Evolutionary conservation across 2,113 vertebrate species (phyloP).

Genomic region (Condylura cristata): DNA sequence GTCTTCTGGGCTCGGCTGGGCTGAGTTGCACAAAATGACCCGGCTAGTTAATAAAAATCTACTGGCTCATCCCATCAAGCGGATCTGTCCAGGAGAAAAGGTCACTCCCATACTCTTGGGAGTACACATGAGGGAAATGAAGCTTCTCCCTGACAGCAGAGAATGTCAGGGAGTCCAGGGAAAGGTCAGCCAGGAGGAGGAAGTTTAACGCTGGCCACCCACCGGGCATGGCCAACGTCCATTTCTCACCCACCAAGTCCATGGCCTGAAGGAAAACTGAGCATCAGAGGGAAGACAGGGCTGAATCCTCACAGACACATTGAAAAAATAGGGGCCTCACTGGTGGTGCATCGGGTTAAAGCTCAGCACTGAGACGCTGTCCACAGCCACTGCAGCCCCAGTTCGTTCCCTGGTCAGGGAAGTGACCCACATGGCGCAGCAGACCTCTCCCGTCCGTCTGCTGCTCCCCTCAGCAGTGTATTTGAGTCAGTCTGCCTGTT

Average conservation of each 20-base stretch:
- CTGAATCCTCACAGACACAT: not conserved
- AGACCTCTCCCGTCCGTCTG: too few species aligned
- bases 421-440: too few species aligned
- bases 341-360: too few species aligned
- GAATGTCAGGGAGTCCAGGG: not conserved
- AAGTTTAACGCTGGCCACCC: not conserved
- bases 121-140: rapidly evolving
- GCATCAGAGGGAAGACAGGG: not conserved
- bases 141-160: not conserved
- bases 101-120: not conserved
- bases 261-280: not conserved
- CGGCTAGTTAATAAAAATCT: slow-evolving; percentile 40
- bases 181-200: not conserved
- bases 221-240: not conserved
- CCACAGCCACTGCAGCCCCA: too few species aligned
- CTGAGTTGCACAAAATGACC: not conserved
- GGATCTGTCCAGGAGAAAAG: slow-evolving; percentile 42
- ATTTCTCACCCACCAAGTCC: not conserved
- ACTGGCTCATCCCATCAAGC: not conserved
- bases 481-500: too few species aligned
- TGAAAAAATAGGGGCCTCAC: too few species aligned
- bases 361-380: too few species aligned
- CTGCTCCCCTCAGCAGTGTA: too few species aligned
- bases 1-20: not conserved
- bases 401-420: too few species aligned